These are phyloP conservation scores for Palythoa caribaeorum DNA, from an alignment of 92 coral and sea anemone species.

Conservation along the genomic window DNA sequence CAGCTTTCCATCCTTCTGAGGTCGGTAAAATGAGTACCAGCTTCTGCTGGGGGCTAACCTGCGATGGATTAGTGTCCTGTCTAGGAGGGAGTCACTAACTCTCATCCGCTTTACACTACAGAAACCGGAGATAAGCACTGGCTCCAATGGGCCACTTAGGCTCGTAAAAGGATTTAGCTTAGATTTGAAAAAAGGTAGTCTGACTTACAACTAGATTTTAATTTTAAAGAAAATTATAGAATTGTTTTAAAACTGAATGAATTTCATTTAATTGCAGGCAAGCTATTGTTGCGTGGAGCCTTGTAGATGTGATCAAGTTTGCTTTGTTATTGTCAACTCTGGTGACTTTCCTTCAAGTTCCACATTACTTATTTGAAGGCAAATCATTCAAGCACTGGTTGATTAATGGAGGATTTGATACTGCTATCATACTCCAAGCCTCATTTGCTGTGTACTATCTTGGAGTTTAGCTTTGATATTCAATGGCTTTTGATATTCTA, in stretches of 20 bases:
- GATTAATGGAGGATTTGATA: constrained; percentile 11
- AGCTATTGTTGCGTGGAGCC: neutral
- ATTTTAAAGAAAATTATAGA: no score
- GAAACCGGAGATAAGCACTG: no score
- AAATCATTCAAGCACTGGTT: constrained; percentile 10
- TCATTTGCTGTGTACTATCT: constrained; percentile 11
- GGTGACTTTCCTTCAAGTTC: constrained; percentile 14
- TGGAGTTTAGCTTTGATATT: neutral
- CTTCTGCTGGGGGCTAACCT: no score
- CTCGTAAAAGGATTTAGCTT: no score
- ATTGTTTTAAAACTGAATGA: neutral
- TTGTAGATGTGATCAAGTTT: constrained; percentile 9
- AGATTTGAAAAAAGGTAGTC: no score
- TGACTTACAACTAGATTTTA: no score
- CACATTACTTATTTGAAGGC: constrained; percentile 20
- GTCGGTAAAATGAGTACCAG: no score
- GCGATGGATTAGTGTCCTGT: no score
- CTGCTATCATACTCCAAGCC: constrained; percentile 25
- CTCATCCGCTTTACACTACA: no score
- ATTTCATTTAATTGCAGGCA: neutral
- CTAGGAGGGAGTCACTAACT: no score
- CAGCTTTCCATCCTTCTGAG: no score
- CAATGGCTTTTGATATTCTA: neutral
- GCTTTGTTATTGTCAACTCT: constrained; percentile 14
- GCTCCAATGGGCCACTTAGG: no score